phyloP scores from a whole-genome alignment of 2,888 invertebrate species.

The Zhengitettix transpicula region DNA sequence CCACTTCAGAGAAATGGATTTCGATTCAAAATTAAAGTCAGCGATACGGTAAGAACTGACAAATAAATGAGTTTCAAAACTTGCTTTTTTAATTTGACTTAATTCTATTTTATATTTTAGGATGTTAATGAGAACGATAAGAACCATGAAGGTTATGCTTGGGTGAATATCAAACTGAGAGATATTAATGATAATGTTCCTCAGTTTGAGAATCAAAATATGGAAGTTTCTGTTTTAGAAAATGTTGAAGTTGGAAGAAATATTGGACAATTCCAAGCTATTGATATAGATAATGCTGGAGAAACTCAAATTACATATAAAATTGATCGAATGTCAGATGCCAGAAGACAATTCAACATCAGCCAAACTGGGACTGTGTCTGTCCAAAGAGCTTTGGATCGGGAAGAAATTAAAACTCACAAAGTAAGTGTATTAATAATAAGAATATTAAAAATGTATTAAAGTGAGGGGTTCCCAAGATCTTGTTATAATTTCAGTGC shows the following conservation, averaged over 20 bases:
- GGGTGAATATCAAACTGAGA: constrained; percentile 28
- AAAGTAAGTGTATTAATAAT: constrained; percentile 20
- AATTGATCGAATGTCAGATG: constrained; percentile 32
- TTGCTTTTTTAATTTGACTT: too few species aligned
- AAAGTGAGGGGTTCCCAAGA: too few species aligned
- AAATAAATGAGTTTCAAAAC: too few species aligned
- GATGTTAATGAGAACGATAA: constrained; percentile 23
- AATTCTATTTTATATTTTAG: too few species aligned
- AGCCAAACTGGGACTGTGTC: constrained; percentile 23
- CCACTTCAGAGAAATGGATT: too few species aligned
- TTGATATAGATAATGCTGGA: constrained; percentile 8
- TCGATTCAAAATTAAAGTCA: too few species aligned
- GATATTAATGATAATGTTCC: constrained; percentile 38
- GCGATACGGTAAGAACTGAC: too few species aligned
- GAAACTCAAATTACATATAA: constrained; percentile 19
- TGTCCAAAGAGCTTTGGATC: constrained; percentile 4
- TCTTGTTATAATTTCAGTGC: too few species aligned
- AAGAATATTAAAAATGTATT: neutral
- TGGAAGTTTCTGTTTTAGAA: constrained; percentile 28
- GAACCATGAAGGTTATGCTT: constrained; percentile 30
- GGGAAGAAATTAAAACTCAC: constrained; percentile 1
- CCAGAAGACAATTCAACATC: constrained; percentile 32
- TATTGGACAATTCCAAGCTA: constrained; percentile 23
- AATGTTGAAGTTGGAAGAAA: constrained; percentile 29
- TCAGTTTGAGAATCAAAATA: constrained; percentile 29